A percentile compares a stretch with the other conserved stretches of the same genome.
Conservation (phyloP, 2,797 vertebrate genomes). For the Dipus sagitta region DNA sequence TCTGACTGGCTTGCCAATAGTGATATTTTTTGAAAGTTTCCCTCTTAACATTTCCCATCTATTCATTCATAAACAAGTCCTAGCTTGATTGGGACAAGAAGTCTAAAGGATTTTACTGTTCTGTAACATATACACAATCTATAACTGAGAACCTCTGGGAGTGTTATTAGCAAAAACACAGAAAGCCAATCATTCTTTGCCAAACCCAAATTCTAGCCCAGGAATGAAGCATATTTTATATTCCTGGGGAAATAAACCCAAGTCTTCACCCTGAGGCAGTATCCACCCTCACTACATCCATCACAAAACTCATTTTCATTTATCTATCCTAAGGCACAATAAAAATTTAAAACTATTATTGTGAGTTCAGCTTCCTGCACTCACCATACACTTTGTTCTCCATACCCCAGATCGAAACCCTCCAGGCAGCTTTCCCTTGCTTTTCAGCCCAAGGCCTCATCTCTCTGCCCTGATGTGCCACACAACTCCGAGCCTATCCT, state of each 20-base stretch:
- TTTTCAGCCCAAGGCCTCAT: constrained; percentile 28
- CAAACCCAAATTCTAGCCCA: not conserved
- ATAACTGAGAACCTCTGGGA: not conserved
- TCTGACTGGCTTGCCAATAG: not conserved
- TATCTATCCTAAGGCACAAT: constrained; percentile 51
- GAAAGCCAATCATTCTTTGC: constrained; percentile 15
- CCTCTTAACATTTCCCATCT: constrained; percentile 22
- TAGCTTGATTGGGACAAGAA: constrained; percentile 35
- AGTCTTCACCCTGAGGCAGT: constrained; percentile 25
- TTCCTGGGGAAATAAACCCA: constrained; percentile 15
- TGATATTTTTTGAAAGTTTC: not conserved
- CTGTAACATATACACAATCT: not conserved
- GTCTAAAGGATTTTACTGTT: constrained; percentile 14
- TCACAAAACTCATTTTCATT: constrained; percentile 57
- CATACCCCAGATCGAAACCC: constrained; percentile 28
- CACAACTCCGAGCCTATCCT: not conserved
- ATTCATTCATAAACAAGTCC: constrained; percentile 57
- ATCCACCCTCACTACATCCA: not conserved
- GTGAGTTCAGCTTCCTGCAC: not conserved
- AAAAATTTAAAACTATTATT: constrained; percentile 40
- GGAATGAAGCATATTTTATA: constrained; percentile 23
- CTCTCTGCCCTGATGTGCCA: not conserved
- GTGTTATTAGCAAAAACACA: constrained; percentile 6
- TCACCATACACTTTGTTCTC: not conserved
- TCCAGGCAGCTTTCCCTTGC: not conserved